Evolutionary conservation across 2,888 invertebrate species (phyloP).

Genomic region (Auanema freiburgensis): DNA sequence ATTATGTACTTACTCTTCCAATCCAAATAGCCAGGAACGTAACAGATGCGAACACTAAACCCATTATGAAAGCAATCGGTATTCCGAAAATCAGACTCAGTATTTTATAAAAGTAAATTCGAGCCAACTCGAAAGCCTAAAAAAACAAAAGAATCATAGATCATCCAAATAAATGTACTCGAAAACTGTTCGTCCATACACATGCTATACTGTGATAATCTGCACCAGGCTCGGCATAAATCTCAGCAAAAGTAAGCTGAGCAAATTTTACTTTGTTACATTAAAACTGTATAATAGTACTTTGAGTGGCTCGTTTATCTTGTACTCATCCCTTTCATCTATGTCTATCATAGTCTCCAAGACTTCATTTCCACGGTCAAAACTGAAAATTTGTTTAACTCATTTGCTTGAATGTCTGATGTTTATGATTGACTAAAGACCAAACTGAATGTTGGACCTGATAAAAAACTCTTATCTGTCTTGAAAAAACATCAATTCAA

Average conservation of each 20-base stretch:
- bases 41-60: slow-evolving; percentile 36
- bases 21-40: slow-evolving; percentile 40
- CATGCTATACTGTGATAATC: slow-evolving; percentile 40
- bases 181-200: slow-evolving; percentile 37
- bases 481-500: too few species aligned
- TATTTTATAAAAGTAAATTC: slow-evolving; percentile 41
- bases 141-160: slow-evolving; percentile 1
- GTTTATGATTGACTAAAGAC: too few species aligned
- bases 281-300: neutral
- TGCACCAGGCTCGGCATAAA: slow-evolving; percentile 38
- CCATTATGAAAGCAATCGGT: slow-evolving; percentile 31
- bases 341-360: slow-evolving; percentile 18
- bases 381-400: slow-evolving; percentile 4
- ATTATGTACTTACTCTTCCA: slow-evolving; percentile 20
- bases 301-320: neutral
- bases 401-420: too few species aligned
- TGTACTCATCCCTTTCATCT: slow-evolving; percentile 22
- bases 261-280: slow-evolving; percentile 2
- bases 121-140: slow-evolving; percentile 36
- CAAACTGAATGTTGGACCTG: too few species aligned
- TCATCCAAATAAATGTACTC: slow-evolving; percentile 18
- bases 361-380: slow-evolving; percentile 14
- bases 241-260: slow-evolving; percentile 35
- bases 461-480: too few species aligned
- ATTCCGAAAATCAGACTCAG: slow-evolving; percentile 38